Evolutionary conservation across 2,113 vertebrate genomes (phyloP).

Genomic region (Paracanthobrama guichenoti): DNA sequence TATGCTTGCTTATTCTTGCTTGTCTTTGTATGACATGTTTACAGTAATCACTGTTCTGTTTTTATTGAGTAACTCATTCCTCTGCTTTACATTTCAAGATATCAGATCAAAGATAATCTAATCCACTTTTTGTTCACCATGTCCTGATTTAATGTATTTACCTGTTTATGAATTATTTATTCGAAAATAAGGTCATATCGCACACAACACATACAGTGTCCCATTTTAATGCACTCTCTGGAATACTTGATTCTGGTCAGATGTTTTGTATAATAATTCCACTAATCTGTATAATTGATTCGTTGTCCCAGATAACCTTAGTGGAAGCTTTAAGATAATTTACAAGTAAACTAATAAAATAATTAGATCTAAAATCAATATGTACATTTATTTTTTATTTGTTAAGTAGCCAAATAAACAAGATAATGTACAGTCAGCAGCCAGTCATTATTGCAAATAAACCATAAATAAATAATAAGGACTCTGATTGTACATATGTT

Average conservation of each 20-base stretch:
- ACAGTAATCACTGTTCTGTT: conserved; percentile 27
- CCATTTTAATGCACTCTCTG: neutral
- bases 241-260: neutral
- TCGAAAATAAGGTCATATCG: neutral
- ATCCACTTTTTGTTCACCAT: conserved; percentile 1
- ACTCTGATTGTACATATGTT: neutral
- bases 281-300: conserved; percentile 11
- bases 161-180: conserved; percentile 36
- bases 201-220: neutral
- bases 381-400: conserved; percentile 1
- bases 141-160: conserved; percentile 16
- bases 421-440: neutral
- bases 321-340: neutral
- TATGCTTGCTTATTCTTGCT: neutral
- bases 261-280: neutral
- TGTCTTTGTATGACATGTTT: conserved; percentile 3
- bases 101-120: conserved; percentile 10
- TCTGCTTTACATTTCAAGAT: conserved; percentile 5
- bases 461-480: neutral
- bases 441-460: neutral
- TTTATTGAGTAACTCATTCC: neutral
- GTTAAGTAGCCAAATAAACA: neutral
- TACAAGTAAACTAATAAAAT: neutral
- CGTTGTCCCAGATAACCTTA: neutral
- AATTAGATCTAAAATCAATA: neutral